phyloP scores from a whole-genome alignment of 2,113 vertebrate species.

The Engraulis encrasicolus region DNA sequence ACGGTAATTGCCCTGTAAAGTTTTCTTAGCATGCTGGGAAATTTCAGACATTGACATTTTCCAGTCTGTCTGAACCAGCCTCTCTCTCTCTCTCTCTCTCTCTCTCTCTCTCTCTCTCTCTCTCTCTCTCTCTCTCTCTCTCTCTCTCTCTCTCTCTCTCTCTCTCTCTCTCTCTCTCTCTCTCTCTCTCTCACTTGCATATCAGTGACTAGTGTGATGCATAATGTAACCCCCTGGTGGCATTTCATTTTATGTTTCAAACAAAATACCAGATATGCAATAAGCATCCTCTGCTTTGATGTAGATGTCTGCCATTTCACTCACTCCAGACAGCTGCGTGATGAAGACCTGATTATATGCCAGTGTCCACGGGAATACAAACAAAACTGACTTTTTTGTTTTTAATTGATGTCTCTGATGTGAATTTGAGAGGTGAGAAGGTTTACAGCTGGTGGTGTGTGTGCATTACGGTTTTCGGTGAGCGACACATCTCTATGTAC shows the following conservation, averaged over 20 bases:
- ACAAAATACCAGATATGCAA: neutral
- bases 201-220: conserved; percentile 56
- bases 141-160: neutral
- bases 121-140: neutral
- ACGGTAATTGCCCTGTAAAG: conserved; percentile 61
- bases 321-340: conserved; percentile 23
- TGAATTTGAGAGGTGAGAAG: neutral
- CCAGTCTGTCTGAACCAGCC: conserved; percentile 49
- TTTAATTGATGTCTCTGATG: neutral
- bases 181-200: conserved; percentile 29
- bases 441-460: neutral
- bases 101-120: neutral
- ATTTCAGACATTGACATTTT: conserved; percentile 66
- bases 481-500: conserved; percentile 48
- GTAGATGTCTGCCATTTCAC: conserved; percentile 30
- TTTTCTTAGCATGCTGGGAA: conserved; percentile 66
- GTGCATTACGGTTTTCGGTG: conserved; percentile 25
- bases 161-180: neutral
- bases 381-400: neutral
- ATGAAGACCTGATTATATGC: neutral
- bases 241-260: conserved; percentile 8
- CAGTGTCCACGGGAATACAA: neutral
- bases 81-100: neutral
- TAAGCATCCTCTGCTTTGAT: conserved; percentile 10
- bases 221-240: conserved; percentile 21